Evolutionary conservation across 1,140 invertebrate species (phyloP), one percentile per base, ranked within the genome.

Genomic region (Drosophila lini): DNA sequence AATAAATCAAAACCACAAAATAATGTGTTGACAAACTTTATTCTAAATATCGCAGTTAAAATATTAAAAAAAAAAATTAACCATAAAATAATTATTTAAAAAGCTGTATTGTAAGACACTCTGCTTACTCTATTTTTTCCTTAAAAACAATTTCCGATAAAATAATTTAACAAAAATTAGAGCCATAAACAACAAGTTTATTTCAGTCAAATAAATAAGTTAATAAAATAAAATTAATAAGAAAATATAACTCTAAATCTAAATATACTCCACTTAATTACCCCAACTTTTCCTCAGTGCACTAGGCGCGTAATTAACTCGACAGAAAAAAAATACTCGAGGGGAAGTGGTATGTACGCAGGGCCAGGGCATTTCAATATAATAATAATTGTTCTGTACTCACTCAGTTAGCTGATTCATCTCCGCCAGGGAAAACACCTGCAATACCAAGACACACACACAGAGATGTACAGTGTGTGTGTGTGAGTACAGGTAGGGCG

Each of bases 391-490:
- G 25, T 47, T 48, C 42, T 48, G 50, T 58, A 71, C 65, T 50
- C 44, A 69, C 68, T 36, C 42, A 50, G 64, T 59, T 31, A 36
- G 53, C 68, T 71, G 69, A 71, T 71, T 71, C 69, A 71, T 59
- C 65, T 71, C 19, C 67, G 52, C 11, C 34, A n/a, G 53, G 53
- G 55, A 71, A 71, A 71, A 71, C 69, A 71, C 69, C 69, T 71
- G 69, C 69, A 71, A 57, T 28, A 40, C 19, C 11, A 19, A 42
- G 28, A 16, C 31, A 52, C 45, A 32, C 1, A 32, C 9, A 32
- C 31, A 57, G 16, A 47, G 11, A 34, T 52, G 11, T 50, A 16
- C n/a, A 28, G 45, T 8, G 8, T 45, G 10, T 34, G 5, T 32
- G 48, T 28, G 25, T 6, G 5, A 13, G 42, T 5, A 48, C 61